These are phyloP conservation scores for Carassius auratus DNA, from an alignment of 2,113 vertebrate species.

Conservation along the genomic window DNA sequence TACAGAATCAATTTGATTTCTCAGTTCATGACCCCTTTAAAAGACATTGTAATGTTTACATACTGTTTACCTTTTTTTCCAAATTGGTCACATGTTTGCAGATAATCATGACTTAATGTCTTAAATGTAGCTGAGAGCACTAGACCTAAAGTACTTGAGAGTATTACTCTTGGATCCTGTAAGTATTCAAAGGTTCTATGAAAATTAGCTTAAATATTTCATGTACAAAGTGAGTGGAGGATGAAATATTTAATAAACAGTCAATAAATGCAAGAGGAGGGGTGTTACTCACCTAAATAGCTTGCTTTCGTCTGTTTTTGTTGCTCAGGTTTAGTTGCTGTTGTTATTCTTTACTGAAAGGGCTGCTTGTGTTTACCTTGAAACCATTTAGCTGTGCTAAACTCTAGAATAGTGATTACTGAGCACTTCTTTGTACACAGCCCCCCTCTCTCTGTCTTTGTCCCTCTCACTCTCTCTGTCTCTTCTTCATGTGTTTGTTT, in stretches of 20 bases:
- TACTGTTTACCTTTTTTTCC: not conserved
- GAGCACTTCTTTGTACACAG: conserved; percentile 1
- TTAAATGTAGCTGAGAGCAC: not conserved
- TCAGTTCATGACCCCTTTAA: too few relatives aligned
- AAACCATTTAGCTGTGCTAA: conserved; percentile 14
- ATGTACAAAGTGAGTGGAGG: not conserved
- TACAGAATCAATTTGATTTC: too few relatives aligned
- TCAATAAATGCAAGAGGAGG: not conserved
- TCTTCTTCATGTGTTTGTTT: not conserved
- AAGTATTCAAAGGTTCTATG: not conserved
- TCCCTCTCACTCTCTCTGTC: not conserved
- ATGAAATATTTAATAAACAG: not conserved
- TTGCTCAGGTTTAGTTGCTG: not conserved
- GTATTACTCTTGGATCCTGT: not conserved
- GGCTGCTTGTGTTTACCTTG: not conserved
- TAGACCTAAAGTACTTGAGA: too few relatives aligned
- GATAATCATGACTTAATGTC: not conserved
- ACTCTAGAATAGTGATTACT: conserved; percentile 10
- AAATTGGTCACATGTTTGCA: not conserved
- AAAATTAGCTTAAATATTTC: not conserved
- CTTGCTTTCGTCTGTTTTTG: not conserved
- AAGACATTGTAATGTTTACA: not conserved
- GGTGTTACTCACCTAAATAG: not conserved
- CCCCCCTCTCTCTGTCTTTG: not conserved
- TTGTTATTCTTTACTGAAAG: not conserved